These are phyloP conservation scores for Malurus alboscapulatus DNA, from an alignment of 2,113 vertebrate species.

Conservation along the genomic window DNA sequence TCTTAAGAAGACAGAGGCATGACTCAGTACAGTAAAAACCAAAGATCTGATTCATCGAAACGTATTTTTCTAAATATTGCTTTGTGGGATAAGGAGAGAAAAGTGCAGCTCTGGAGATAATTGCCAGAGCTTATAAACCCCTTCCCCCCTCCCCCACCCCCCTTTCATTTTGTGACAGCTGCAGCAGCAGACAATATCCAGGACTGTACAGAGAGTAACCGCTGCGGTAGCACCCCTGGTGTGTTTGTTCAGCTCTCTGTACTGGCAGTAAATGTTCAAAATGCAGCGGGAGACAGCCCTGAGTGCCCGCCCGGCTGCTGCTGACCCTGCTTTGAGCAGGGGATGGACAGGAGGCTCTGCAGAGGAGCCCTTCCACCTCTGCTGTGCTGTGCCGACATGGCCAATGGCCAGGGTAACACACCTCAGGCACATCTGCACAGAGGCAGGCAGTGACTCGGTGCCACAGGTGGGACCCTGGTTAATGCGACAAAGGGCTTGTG, in stretches of 20 bases:
- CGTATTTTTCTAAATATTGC: neutral
- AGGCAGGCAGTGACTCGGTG: neutral
- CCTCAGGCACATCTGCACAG: rapidly evolving
- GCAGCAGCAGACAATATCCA: slow-evolving; percentile 17
- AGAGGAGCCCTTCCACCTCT: neutral
- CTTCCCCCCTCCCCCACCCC: neutral
- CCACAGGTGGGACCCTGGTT: rapidly evolving
- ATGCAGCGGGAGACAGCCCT: neutral
- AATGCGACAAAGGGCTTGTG: neutral
- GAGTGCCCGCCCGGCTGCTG: rapidly evolving
- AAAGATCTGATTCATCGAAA: neutral
- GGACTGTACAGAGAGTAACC: neutral
- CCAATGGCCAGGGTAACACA: neutral
- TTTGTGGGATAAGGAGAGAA: neutral
- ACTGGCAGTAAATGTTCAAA: neutral
- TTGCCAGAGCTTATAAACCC: slow-evolving; percentile 5
- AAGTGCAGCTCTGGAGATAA: neutral
- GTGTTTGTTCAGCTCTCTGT: neutral
- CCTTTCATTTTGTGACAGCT: slow-evolving; percentile 16
- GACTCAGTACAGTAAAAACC: neutral
- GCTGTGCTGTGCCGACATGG: rapidly evolving
- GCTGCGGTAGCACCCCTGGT: neutral
- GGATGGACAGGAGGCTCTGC: neutral
- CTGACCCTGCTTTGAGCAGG: neutral
- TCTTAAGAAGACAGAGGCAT: neutral